Percentiles rank a stretch among this genome's conserved stretches.
These are phyloP conservation scores for Mus spretus DNA, from an alignment of 2,797 vertebrate genomes.

Conservation along the genomic window DNA sequence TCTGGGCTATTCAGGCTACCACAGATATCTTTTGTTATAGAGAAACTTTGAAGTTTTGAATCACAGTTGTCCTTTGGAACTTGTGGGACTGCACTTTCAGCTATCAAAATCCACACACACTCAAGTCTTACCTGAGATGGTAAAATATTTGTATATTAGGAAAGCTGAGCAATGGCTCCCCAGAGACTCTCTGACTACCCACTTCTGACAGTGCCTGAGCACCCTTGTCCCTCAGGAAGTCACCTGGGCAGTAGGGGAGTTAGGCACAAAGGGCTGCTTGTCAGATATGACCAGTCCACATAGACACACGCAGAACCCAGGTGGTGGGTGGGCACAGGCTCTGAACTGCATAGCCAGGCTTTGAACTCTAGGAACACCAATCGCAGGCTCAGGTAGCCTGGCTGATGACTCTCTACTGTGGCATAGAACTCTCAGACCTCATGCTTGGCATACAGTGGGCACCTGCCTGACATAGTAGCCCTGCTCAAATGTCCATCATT, in stretches of 20 bases:
- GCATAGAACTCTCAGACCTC: not conserved
- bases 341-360: not conserved
- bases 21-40: not conserved
- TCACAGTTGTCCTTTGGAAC: not conserved
- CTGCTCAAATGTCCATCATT: not conserved
- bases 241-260: not conserved
- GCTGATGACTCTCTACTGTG: not conserved
- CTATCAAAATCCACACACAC: not conserved
- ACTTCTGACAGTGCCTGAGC: not conserved
- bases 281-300: not conserved
- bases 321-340: not conserved
- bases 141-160: not conserved
- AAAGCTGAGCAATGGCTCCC: not conserved
- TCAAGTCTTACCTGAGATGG: not conserved
- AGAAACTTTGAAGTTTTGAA: not conserved
- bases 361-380: not conserved
- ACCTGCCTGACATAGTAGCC: not conserved
- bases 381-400: not conserved
- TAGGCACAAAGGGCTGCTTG: not conserved
- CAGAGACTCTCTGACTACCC: not conserved
- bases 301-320: not conserved
- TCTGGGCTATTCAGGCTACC: not conserved
- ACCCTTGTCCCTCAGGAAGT: not conserved
- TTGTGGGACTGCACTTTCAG: not conserved
- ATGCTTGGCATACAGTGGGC: not conserved